These are phyloP conservation scores for Coleophora deauratella DNA, from an alignment of 2,888 invertebrate species.

Conservation along the genomic window DNA sequence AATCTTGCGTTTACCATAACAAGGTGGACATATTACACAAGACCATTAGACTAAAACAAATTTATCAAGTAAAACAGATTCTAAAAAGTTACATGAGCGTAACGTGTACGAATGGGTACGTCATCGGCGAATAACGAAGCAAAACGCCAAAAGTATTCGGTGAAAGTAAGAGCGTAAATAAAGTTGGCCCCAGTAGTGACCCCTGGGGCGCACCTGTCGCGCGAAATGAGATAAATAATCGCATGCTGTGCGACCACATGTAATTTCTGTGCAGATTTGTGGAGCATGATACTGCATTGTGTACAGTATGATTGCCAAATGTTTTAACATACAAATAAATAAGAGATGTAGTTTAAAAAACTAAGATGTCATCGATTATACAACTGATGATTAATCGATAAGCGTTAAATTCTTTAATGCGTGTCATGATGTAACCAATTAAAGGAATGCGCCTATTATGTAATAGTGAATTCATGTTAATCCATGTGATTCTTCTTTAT, in stretches of 20 bases:
- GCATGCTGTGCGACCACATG: conserved; percentile 2
- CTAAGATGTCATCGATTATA: conserved; percentile 7
- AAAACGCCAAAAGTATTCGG: conserved; percentile 32
- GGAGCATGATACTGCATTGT: too few relatives aligned
- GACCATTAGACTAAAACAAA: too few relatives aligned
- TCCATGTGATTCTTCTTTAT: conserved; percentile 4
- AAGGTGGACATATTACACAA: too few relatives aligned
- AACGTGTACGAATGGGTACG: conserved; percentile 8
- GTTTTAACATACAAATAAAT: too few relatives aligned
- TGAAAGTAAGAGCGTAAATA: conserved; percentile 61
- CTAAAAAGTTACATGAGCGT: too few relatives aligned
- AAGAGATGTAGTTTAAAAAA: too few relatives aligned
- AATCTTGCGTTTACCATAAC: too few relatives aligned
- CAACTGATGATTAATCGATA: conserved; percentile 15
- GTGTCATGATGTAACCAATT: conserved; percentile 10
- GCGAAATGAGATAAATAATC: conserved; percentile 12
- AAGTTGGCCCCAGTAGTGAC: conserved; percentile 36
- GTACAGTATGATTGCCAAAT: too few relatives aligned
- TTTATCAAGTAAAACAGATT: too few relatives aligned
- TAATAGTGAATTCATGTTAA: conserved; percentile 13
- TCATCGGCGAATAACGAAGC: conserved; percentile 8
- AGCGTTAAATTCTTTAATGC: conserved; percentile 6
- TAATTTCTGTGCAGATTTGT: conserved; percentile 6
- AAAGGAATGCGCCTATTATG: conserved; percentile 20
- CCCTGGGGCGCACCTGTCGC: conserved; percentile 43